Evolutionary conservation across 2,888 invertebrate species (phyloP), one percentile per base, ranked within the genome.

Genomic region (Hylaea fasciaria): DNA sequence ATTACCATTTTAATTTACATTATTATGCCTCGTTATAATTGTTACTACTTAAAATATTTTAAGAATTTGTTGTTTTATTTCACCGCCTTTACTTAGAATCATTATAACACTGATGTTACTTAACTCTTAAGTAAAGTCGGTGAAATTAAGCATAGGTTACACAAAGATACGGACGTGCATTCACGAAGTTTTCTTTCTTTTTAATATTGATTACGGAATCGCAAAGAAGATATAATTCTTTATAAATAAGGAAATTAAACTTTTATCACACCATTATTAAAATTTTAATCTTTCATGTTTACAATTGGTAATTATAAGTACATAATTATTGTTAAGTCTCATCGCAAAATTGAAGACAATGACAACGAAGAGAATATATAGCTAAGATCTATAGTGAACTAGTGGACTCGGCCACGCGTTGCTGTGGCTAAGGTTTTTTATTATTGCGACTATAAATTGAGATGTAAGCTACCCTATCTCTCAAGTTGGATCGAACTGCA

Each of bases 21-120:
- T 78, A 81, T 85, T 85, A 85, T 87, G 86, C 86, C 82, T 83
- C 81, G 73, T 76, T 76, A 77, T 75, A 82, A 83, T 82, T 82
- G 81, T 82, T 78, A 80, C 83, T 84, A 85, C 83, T 85, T 84
- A 85, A 78, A 83, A 78, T 75, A 72, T 52, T 53, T 57, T 39
- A 55, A 37, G 9, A 39, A 54, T 22, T 59, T 7, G 11, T 46
- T 17, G 46, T 45, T 12, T 4, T 1, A 41, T 40, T 37, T 51
- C 40, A 47, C 46, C 54, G 14, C 46, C 46, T 32, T 9, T 35
- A 52, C 45, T 16, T 12, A 37, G 14, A 44, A n/a, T n/a, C n/a
- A 50, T 37, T 37, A 12, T 32, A 32, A 32, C 7, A 0, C 37
- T n/a, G 37, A 37, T 37, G 37, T 32, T 32, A 32, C 7, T 32